phyloP scores from a whole-genome alignment of 2,888 invertebrate genomes.

The Pyralis farinalis region DNA sequence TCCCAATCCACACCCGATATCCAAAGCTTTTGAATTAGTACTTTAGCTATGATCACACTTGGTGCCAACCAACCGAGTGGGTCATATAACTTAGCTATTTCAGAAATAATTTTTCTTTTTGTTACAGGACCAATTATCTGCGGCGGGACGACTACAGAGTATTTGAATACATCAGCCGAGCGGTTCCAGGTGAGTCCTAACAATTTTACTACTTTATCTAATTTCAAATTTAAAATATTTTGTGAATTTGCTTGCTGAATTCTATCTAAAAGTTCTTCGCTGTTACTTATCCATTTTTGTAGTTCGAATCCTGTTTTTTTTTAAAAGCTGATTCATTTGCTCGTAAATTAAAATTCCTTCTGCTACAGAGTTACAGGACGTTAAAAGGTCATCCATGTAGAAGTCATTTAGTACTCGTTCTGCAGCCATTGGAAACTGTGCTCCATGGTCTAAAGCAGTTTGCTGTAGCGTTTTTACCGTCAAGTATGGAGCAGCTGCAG shows the following conservation, averaged over 20 bases:
- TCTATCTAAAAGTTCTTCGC: constrained; percentile 14
- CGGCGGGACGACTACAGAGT: constrained; percentile 22
- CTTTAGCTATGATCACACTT: too few species aligned
- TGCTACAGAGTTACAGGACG: constrained; percentile 22
- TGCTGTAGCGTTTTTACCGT: constrained; percentile 29
- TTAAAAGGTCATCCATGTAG: constrained; percentile 26
- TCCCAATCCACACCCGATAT: constrained; percentile 30
- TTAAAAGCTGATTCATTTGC: constrained; percentile 26
- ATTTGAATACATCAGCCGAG: constrained; percentile 23
- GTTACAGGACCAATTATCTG: constrained; percentile 20
- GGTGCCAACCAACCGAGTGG: constrained; percentile 37
- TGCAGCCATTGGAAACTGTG: constrained; percentile 21
- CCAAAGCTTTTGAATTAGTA: too few species aligned
- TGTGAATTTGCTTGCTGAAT: constrained; percentile 1
- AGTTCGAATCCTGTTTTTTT: constrained; percentile 30
- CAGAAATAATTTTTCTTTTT: constrained; percentile 32
- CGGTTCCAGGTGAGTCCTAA: constrained; percentile 31
- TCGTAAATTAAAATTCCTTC: constrained; percentile 19
- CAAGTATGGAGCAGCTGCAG: constrained; percentile 28
- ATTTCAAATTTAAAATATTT: constrained; percentile 13
- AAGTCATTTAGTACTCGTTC: constrained; percentile 17
- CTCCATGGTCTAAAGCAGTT: constrained; percentile 23
- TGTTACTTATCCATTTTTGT: constrained; percentile 29
- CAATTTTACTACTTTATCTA: constrained; percentile 23
- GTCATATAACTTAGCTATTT: constrained; percentile 29